A percentile compares a stretch with the other conserved stretches of the same genome.
Evolutionary conservation across 2,888 invertebrate genomes (phyloP).

Genomic region (Thymelicus acteon): DNA sequence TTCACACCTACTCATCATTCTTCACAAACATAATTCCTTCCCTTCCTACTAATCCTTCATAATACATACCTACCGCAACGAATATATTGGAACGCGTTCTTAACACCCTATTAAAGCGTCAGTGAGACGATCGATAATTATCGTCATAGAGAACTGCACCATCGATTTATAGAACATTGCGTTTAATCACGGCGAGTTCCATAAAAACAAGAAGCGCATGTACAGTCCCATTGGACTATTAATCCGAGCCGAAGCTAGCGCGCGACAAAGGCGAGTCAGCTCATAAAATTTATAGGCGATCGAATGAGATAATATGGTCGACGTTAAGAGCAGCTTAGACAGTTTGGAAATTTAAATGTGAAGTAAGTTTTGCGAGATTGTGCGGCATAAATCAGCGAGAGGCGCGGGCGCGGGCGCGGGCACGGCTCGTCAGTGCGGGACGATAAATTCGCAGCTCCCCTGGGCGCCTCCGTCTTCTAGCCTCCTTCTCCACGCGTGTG

Average conservation of each 20-base stretch:
- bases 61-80: too few species aligned
- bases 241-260: slow-evolving; percentile 74
- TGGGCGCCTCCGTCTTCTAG: slow-evolving; percentile 75
- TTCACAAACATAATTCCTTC: too few species aligned
- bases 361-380: slow-evolving; percentile 85
- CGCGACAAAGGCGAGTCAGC: slow-evolving; percentile 81
- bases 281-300: slow-evolving; percentile 85
- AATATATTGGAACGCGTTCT: not conserved
- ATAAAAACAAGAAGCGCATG: slow-evolving; percentile 54
- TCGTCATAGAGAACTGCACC: slow-evolving; percentile 6
- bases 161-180: slow-evolving; percentile 20
- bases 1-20: too few species aligned
- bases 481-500: slow-evolving; percentile 41
- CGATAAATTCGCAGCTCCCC: slow-evolving; percentile 82
- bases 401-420: slow-evolving; percentile 48
- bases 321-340: slow-evolving; percentile 84
- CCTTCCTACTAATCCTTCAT: too few species aligned
- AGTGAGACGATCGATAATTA: not conserved
- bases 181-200: slow-evolving; percentile 36
- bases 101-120: not conserved
- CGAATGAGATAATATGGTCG: slow-evolving; percentile 85
- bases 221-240: slow-evolving; percentile 70
- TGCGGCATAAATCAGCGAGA: slow-evolving; percentile 81
- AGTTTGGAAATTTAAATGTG: slow-evolving; percentile 85
- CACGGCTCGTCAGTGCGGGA: slow-evolving; percentile 65